phyloP scores from a whole-genome alignment of 1,140 invertebrate species.

The Papilio polyxenes region DNA sequence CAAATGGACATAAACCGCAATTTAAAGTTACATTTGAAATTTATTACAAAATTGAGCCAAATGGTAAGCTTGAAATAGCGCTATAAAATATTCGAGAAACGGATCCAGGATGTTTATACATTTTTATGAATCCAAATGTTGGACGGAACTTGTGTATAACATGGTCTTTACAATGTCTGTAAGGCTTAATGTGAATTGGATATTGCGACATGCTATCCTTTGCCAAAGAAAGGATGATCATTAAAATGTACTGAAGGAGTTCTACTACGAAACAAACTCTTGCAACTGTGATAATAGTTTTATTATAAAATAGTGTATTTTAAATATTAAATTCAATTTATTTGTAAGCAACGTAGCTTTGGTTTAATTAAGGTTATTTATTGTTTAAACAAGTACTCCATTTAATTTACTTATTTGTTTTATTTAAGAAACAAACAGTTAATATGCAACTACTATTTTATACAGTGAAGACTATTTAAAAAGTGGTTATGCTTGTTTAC shows the following conservation, averaged over 20 bases:
- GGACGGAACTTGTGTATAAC: constrained; percentile 27
- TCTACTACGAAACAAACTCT: neutral
- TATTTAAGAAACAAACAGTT: no score
- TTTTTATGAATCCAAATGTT: constrained; percentile 27
- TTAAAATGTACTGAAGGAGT: constrained; percentile 27
- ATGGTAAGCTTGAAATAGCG: constrained; percentile 19
- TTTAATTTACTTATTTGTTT: no score
- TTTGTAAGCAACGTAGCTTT: neutral
- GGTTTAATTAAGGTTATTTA: neutral
- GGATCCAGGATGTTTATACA: constrained; percentile 33
- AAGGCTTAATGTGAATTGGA: constrained; percentile 31
- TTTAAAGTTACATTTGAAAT: constrained; percentile 25
- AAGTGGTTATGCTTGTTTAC: neutral
- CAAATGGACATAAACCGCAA: constrained; percentile 3
- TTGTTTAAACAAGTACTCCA: neutral
- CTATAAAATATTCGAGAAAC: constrained; percentile 31
- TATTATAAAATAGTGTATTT: neutral
- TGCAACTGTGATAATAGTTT: neutral
- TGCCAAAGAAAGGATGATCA: constrained; percentile 18
- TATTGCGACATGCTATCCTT: constrained; percentile 13
- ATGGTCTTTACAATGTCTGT: constrained; percentile 24
- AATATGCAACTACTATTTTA: no score
- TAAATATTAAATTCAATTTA: neutral
- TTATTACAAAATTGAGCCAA: constrained; percentile 32
- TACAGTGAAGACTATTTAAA: no score